Conservation (phyloP, 2,797 vertebrate species). For the Distichodus sexfasciatus region DNA sequence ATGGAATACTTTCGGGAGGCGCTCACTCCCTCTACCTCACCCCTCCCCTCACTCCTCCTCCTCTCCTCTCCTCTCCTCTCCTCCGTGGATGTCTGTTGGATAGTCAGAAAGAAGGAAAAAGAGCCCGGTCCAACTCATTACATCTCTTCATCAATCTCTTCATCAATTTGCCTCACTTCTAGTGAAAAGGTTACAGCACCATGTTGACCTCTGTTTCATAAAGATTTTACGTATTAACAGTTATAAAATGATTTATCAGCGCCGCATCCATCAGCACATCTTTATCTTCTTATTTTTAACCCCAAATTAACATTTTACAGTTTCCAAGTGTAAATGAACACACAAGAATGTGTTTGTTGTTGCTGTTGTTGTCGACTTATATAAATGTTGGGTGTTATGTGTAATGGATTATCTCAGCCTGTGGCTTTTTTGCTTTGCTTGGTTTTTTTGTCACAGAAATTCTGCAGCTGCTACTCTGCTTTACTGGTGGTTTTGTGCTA, state of each 20-base stretch:
- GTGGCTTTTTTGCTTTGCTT: slow-evolving; percentile 30
- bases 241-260: not conserved
- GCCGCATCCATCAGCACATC: not conserved
- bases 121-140: slow-evolving; percentile 29
- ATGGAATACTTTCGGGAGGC: slow-evolving; percentile 82
- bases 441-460: slow-evolving; percentile 7
- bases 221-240: not conserved
- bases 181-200: not conserved
- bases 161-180: slow-evolving; percentile 17
- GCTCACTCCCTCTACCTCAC: slow-evolving; percentile 63
- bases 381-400: slow-evolving; percentile 34
- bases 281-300: slow-evolving; percentile 4
- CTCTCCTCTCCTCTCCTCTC: slow-evolving; percentile 18
- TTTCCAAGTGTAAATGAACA: slow-evolving; percentile 10
- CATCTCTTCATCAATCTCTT: slow-evolving; percentile 41
- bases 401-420: slow-evolving; percentile 30
- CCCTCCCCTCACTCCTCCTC: slow-evolving; percentile 33
- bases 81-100: slow-evolving; percentile 15
- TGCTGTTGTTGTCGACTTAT: slow-evolving; percentile 16
- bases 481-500: slow-evolving; percentile 15
- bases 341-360: slow-evolving; percentile 19
- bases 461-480: slow-evolving; percentile 7
- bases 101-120: slow-evolving; percentile 21
- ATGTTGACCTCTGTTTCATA: not conserved
- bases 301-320: not conserved